phyloP scores from a whole-genome alignment of 2,113 vertebrate genomes.

The Eulacestoma nigropectus region DNA sequence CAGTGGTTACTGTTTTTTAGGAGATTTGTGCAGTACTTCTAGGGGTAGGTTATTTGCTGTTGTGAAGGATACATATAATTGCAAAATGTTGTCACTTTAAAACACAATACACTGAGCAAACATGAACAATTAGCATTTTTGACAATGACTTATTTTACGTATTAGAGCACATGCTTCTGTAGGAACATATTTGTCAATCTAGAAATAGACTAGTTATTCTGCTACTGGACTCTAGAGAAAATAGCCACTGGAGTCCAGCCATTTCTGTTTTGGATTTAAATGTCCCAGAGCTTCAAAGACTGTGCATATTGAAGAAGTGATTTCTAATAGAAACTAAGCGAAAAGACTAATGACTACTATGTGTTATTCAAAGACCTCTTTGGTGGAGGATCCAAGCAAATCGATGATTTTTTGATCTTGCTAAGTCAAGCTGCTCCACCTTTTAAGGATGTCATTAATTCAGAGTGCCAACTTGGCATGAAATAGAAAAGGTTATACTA shows the following conservation, averaged over 20 bases:
- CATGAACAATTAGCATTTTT: not conserved
- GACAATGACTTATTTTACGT: not conserved
- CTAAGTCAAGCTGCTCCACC: not conserved
- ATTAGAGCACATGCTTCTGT: not conserved
- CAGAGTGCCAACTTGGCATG: not conserved
- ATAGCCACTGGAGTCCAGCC: rapidly evolving
- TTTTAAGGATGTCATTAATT: not conserved
- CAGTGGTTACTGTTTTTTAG: not conserved
- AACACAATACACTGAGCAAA: not conserved
- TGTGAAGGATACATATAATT: not conserved
- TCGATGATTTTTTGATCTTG: not conserved
- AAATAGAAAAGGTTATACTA: not conserved
- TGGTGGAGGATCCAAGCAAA: not conserved
- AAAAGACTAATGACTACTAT: not conserved
- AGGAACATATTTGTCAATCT: not conserved
- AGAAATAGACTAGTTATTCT: not conserved
- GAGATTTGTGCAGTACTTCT: not conserved
- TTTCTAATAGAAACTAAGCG: not conserved
- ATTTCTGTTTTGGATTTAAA: not conserved
- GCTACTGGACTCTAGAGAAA: not conserved
- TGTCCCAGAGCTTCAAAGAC: not conserved
- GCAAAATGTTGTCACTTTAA: not conserved
- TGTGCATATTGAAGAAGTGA: not conserved
- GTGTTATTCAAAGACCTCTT: not conserved
- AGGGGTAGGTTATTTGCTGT: not conserved